Evolutionary conservation across 2,113 vertebrate genomes (phyloP).

Genomic region (Synchiropus splendidus): DNA sequence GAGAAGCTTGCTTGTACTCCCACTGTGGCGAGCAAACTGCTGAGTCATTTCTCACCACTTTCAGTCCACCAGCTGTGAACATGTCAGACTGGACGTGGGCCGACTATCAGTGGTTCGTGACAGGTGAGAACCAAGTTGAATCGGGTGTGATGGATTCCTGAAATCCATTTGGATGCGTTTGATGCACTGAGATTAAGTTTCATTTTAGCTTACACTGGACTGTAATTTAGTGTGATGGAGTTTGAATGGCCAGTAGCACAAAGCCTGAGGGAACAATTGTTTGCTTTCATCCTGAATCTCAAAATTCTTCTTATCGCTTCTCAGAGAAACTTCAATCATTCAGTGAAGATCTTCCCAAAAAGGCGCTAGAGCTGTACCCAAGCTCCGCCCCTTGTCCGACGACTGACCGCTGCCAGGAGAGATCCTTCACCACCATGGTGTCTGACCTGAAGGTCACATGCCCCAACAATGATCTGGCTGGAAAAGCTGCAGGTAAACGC

Average conservation of each 20-base stretch:
- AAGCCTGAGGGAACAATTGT: no score
- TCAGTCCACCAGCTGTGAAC: slow-evolving; percentile 53
- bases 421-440: slow-evolving; percentile 66
- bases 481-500: slow-evolving; percentile 60
- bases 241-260: no score
- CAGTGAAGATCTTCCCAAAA: slow-evolving; percentile 24
- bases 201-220: no score
- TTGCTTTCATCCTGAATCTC: no score
- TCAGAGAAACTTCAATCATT: slow-evolving; percentile 62
- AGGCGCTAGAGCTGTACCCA: slow-evolving; percentile 51
- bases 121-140: slow-evolving; percentile 40
- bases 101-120: slow-evolving; percentile 67
- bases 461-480: slow-evolving; percentile 59
- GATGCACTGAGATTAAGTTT: no score
- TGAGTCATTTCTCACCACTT: background rate
- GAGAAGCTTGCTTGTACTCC: slow-evolving; percentile 2
- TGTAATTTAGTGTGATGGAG: no score
- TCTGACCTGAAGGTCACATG: slow-evolving; percentile 68
- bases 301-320: background rate
- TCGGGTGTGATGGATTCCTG: no score
- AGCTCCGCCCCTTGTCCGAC: slow-evolving; percentile 46
- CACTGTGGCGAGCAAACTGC: background rate
- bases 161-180: no score
- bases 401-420: slow-evolving; percentile 59
- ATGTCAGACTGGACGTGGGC: slow-evolving; percentile 66